These are phyloP conservation scores for Deilephila porcellus DNA, from an alignment of 2,888 invertebrate genomes.

Conservation along the genomic window DNA sequence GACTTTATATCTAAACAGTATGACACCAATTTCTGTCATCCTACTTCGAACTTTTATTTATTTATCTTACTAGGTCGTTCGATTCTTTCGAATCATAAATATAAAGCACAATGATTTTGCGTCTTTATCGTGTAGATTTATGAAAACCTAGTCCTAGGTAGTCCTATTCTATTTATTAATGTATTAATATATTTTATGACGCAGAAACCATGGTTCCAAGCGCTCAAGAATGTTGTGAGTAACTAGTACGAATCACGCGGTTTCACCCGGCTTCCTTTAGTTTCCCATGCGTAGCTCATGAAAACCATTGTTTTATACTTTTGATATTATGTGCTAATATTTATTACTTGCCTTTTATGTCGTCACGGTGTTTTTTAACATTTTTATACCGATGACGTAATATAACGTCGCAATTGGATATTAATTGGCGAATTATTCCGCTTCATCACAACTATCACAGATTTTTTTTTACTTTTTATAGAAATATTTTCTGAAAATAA, in stretches of 20 bases:
- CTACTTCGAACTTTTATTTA: too few relatives aligned
- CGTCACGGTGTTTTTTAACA: too few relatives aligned
- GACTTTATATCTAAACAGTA: too few relatives aligned
- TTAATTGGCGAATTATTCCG: background rate
- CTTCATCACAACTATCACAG: background rate
- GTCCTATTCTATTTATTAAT: slow-evolving; percentile 16
- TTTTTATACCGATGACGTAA: too few relatives aligned
- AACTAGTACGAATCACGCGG: slow-evolving; percentile 35
- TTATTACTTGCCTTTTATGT: background rate
- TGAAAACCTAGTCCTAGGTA: too few relatives aligned
- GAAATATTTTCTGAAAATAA: too few relatives aligned
- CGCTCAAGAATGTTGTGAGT: slow-evolving; percentile 81
- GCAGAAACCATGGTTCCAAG: slow-evolving; percentile 83
- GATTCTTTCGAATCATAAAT: too few relatives aligned
- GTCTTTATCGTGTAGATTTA: too few relatives aligned
- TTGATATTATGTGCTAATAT: slow-evolving; percentile 24
- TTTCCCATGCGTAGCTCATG: background rate
- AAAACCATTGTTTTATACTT: slow-evolving; percentile 31
- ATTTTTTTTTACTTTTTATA: too few relatives aligned
- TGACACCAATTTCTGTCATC: too few relatives aligned
- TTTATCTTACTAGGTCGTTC: too few relatives aligned
- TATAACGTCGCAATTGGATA: background rate
- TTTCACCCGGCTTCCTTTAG: slow-evolving; percentile 10
- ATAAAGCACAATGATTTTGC: too few relatives aligned
- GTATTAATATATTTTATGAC: slow-evolving; percentile 37